Base-by-base conservation (phyloP, 1,140 invertebrate species). In the Cecropterus lyciades region DNA sequence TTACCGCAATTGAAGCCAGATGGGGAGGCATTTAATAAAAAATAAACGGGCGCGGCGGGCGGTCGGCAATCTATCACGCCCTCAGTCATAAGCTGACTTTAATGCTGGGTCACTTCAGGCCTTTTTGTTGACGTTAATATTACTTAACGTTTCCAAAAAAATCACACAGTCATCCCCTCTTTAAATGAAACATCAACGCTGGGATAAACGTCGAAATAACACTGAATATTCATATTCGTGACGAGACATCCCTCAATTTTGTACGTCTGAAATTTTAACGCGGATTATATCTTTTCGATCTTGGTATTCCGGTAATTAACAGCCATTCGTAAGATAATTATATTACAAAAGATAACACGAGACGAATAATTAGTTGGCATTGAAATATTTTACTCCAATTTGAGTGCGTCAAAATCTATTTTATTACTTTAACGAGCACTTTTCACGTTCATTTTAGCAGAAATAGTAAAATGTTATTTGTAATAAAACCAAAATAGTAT, bases 41-140 rank as follows among this genome's bases (percentile, higher is more conserved):
- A 88, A 88, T 85, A 85, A 86, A 83, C 79, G 80, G 74, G 73
- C 65, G 33, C 68, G 69, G 62, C 72, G 67, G 72, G 65, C 73
- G 72, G 73, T 52, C 72, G 76, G 85, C 78, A 86, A 90, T 90
- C 84, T 88, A 90, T 90, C 87, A 90, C 87, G 79, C 70, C 71
- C 81, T 79, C 73, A 87, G 81, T 86, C 82, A 87, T 90, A 88
- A 90, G 82, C 84, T 84, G 85, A 90, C 85, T 90, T 90, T 90
- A 87, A 90, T 90, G 85, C 84, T 87, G 78, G 87, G 85, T 90
- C 85, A 88, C 87, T 88, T 83, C 77, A 84, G 77, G 69, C 83
- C 87, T 85, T 86, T 90, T 90, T 87, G 87, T 86, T 87, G 83
- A 82, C 85, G 77, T 82, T 84, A 85, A 87, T 87, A 84, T 84